Percentiles rank a stretch among this genome's conserved stretches.
Evolutionary conservation across 2,113 vertebrate genomes (phyloP).

Genomic region (Oreamnos americanus): DNA sequence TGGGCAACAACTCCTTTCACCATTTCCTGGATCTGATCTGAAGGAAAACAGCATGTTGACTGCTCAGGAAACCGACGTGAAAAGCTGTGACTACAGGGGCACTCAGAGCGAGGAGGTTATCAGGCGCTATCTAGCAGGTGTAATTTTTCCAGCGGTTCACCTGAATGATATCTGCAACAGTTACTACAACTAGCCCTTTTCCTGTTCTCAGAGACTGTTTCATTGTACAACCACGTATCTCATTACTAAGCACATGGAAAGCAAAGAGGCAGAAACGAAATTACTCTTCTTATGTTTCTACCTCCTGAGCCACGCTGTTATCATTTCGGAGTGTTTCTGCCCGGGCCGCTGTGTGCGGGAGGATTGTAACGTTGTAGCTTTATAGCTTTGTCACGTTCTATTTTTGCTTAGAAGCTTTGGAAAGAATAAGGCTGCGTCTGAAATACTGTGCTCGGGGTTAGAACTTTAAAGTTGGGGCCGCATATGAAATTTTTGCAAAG

Average conservation of each 20-base stretch:
- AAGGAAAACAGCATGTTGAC: not conserved
- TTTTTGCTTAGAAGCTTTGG: not conserved
- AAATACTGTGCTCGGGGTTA: not conserved
- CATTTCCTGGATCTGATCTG: not conserved
- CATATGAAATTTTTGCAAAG: not conserved
- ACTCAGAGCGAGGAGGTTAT: accelerated
- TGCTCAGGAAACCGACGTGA: not conserved
- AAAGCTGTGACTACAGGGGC: accelerated
- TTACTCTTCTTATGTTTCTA: accelerated
- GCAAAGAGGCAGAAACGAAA: accelerated
- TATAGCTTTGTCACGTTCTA: not conserved
- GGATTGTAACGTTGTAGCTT: accelerated
- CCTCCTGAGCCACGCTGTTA: accelerated
- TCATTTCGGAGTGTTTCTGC: accelerated
- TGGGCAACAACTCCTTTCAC: accelerated
- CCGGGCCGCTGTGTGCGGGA: accelerated
- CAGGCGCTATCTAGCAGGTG: not conserved
- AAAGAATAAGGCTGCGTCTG: not conserved
- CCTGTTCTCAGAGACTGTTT: not conserved
- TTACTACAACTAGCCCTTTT: accelerated
- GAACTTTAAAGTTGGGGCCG: too few relatives aligned
- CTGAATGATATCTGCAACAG: accelerated
- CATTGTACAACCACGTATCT: accelerated
- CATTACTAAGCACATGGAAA: accelerated
- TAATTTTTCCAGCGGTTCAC: accelerated